Conservation (phyloP, 2,797 vertebrate species). For the Falco berigora region DNA sequence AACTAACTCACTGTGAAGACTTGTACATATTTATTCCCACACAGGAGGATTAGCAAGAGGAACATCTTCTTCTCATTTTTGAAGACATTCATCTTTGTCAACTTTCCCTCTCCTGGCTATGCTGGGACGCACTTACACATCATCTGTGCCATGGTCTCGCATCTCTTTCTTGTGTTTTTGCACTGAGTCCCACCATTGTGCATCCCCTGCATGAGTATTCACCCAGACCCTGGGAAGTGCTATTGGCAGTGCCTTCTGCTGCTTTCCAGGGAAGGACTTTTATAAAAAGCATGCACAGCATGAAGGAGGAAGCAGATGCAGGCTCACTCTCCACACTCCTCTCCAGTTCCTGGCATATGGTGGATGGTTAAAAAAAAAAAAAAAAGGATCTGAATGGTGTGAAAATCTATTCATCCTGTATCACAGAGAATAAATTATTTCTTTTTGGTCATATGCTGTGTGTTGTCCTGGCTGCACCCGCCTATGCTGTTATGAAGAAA, state of each 20-base stretch:
- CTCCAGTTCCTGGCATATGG: constrained; percentile 9
- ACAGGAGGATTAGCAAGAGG: not conserved
- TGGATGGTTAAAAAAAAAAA: constrained; percentile 9
- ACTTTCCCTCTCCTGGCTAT: not conserved
- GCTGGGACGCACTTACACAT: not conserved
- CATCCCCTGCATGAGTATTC: not conserved
- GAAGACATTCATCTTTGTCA: not conserved
- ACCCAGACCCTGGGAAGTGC: not conserved
- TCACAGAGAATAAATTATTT: constrained; percentile 52
- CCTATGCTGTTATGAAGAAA: constrained; percentile 18
- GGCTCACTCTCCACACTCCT: not conserved
- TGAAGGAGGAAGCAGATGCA: constrained; percentile 47
- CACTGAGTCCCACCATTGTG: not conserved
- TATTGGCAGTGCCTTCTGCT: not conserved
- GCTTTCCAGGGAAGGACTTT: not conserved
- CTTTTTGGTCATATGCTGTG: not conserved
- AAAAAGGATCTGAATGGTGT: constrained; percentile 21
- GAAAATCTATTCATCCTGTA: constrained; percentile 47
- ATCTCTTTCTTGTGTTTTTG: fast-evolving
- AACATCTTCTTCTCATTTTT: not conserved
- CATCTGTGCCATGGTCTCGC: not conserved
- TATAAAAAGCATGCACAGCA: not conserved
- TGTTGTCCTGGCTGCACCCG: not conserved
- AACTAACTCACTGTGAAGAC: not conserved
- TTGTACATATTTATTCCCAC: not conserved